A percentile compares a stretch with the other conserved stretches of the same genome.
Conservation (phyloP, 2,113 vertebrate genomes). For the Neogobius melanostomus region DNA sequence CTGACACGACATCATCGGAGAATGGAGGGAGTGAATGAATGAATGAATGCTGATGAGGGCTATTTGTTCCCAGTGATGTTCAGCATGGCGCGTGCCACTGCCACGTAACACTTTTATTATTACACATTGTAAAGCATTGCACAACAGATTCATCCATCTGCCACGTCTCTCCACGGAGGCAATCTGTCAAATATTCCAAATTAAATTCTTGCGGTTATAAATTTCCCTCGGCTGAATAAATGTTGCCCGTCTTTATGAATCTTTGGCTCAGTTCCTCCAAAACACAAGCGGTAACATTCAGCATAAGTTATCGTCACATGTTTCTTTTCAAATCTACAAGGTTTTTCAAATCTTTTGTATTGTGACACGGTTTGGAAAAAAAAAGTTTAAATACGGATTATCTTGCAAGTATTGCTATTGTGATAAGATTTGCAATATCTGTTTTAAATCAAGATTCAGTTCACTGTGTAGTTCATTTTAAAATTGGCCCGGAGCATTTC, state of each 20-base stretch:
- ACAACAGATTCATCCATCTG: conserved; percentile 62
- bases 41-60: conserved; percentile 64
- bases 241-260: conserved; percentile 16
- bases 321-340: background rate
- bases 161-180: conserved; percentile 35
- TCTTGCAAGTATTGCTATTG: no score
- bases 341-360: background rate
- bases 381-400: no score
- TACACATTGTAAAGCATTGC: conserved; percentile 64
- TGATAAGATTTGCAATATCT: no score
- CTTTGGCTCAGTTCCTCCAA: background rate
- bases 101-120: conserved; percentile 67
- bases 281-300: background rate
- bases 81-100: conserved; percentile 58
- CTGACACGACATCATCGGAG: conserved; percentile 60
- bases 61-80: conserved; percentile 73
- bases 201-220: conserved; percentile 33
- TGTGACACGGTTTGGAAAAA: no score
- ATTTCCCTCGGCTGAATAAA: conserved; percentile 37
- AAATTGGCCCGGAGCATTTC: no score
- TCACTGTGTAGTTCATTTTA: no score
- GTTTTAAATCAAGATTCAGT: no score
- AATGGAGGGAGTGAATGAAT: conserved; percentile 61
- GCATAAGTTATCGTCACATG: background rate
- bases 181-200: conserved; percentile 56